Conservation (phyloP, 2,113 vertebrate genomes). For the Thermophis baileyi region DNA sequence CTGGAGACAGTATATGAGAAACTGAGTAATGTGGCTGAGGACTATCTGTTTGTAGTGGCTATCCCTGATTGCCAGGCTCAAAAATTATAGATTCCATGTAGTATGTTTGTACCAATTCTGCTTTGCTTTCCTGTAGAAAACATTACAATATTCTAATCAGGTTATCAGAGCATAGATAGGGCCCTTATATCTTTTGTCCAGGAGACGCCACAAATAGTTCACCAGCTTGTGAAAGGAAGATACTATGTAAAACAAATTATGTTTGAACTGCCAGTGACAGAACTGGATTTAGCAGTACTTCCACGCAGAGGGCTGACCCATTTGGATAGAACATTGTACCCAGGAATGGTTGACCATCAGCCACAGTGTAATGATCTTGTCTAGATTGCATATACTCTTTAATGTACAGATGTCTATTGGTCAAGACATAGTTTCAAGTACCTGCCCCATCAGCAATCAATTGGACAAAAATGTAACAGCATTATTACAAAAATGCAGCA, state of each 20-base stretch:
- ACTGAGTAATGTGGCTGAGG: not conserved
- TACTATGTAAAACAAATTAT: not conserved
- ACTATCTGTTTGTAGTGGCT: not conserved
- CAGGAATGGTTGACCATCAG: not conserved
- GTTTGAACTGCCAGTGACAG: not conserved
- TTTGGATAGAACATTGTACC: not conserved
- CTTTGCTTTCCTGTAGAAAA: not conserved
- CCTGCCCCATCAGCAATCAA: not conserved
- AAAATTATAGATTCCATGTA: not conserved
- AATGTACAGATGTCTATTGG: not conserved
- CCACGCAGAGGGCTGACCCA: not conserved
- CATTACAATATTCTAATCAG: not conserved
- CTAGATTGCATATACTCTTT: not conserved
- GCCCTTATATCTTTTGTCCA: not conserved
- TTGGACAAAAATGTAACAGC: not conserved
- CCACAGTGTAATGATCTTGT: not conserved
- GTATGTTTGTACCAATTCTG: not conserved
- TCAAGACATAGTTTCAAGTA: not conserved
- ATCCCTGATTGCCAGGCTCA: not conserved
- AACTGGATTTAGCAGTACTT: not conserved
- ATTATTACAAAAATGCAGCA: not conserved
- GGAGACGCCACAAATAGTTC: not conserved
- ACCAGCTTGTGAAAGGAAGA: not conserved
- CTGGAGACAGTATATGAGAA: not conserved
- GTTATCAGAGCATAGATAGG: not conserved